Percentiles rank a stretch among this genome's conserved stretches.
Conservation (phyloP, 2,888 invertebrate species). For the Eulithis testata region DNA sequence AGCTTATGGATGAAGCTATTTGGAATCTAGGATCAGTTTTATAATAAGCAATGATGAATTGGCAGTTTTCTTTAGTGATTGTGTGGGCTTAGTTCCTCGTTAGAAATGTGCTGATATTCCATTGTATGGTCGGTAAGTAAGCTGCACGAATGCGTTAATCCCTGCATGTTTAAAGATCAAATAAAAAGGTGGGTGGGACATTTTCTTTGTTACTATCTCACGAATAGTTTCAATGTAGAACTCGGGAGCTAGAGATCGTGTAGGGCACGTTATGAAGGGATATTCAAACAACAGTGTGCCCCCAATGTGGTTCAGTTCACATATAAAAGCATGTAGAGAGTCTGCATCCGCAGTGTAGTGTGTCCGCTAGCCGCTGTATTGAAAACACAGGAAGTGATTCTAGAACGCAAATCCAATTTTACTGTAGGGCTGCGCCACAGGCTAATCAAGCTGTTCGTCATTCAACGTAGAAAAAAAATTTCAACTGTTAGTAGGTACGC, state of each 20-base stretch:
- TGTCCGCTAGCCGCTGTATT: slow-evolving; percentile 43
- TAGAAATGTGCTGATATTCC: slow-evolving; percentile 6
- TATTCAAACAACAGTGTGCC: background rate
- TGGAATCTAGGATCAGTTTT: slow-evolving; percentile 17
- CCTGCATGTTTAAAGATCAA: background rate
- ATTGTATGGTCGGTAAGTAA: background rate
- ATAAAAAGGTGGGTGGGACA: background rate
- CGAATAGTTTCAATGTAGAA: background rate
- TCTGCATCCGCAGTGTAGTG: slow-evolving; percentile 47
- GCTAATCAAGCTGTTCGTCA: background rate
- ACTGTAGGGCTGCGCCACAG: slow-evolving; percentile 38
- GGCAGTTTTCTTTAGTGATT: slow-evolving; percentile 25
- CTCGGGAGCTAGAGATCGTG: background rate
- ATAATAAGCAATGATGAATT: slow-evolving; percentile 17
- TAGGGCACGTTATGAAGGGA: background rate
- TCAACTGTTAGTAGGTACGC: too few relatives aligned
- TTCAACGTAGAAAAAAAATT: background rate
- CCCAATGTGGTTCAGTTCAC: slow-evolving; percentile 20
- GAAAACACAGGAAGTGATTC: slow-evolving; percentile 66
- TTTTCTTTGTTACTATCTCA: background rate
- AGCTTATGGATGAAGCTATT: slow-evolving; percentile 38
- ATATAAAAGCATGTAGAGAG: slow-evolving; percentile 18
- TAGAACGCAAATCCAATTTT: slow-evolving; percentile 58
- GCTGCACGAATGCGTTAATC: background rate
- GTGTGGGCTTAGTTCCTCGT: slow-evolving; percentile 21